Conservation (phyloP, 2,797 vertebrate genomes). For the Aotus griseimembra region DNA sequence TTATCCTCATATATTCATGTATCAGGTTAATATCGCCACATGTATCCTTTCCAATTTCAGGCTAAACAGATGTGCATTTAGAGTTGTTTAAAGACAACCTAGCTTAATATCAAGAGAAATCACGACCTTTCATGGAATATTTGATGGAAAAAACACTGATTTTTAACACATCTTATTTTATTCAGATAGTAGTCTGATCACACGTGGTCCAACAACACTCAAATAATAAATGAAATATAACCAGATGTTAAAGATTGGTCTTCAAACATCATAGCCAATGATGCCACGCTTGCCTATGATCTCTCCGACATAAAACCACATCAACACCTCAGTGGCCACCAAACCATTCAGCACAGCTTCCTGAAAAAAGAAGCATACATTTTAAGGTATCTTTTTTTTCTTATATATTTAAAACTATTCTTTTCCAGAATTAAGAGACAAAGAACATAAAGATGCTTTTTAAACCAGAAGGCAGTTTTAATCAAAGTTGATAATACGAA, state of each 20-base stretch:
- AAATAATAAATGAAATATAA: neutral
- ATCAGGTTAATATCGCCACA: neutral
- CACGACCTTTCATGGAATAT: neutral
- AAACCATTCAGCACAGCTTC: constrained; percentile 95
- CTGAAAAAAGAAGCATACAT: constrained; percentile 83
- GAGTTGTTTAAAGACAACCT: neutral
- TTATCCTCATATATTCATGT: constrained; percentile 11
- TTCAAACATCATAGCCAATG: constrained; percentile 94
- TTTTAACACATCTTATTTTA: constrained; percentile 71
- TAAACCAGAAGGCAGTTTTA: neutral
- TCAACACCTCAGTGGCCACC: constrained; percentile 95
- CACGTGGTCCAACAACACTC: constrained; percentile 48
- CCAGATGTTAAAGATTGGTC: neutral
- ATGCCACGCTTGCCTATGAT: constrained; percentile 95
- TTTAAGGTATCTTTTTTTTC: neutral
- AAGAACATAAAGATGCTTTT: neutral
- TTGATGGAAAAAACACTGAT: constrained; percentile 68
- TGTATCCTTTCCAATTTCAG: neutral
- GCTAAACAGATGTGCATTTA: neutral
- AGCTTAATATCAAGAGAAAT: constrained; percentile 30
- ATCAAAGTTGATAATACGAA: neutral
- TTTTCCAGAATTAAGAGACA: neutral
- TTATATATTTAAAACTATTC: neutral
- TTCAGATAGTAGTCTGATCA: constrained; percentile 69
- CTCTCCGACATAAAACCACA: constrained; percentile 99